Conservation (phyloP, 1,140 invertebrate genomes). For the Akabosia matsudoensis region DNA sequence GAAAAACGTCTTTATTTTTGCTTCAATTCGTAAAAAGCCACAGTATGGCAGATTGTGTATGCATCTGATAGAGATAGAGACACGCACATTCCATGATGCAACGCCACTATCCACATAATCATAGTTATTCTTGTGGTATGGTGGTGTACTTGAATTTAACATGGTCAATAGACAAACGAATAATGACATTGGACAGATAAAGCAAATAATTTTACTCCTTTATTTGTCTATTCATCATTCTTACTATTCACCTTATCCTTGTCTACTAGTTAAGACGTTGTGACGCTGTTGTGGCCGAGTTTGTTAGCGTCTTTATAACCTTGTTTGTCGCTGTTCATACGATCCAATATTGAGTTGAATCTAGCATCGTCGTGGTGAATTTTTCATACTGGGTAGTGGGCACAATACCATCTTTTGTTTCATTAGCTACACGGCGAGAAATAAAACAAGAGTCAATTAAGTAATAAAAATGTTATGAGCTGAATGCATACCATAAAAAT, state of each 20-base stretch:
- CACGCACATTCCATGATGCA: not conserved
- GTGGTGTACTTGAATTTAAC: not conserved
- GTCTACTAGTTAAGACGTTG: too few relatives aligned
- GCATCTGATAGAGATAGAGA: not conserved
- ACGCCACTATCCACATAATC: not conserved
- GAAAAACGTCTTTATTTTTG: too few relatives aligned
- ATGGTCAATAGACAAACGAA: not conserved
- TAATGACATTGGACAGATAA: not conserved
- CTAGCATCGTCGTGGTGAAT: not conserved
- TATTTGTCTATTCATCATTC: too few relatives aligned
- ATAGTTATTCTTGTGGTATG: not conserved
- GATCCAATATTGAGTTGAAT: too few relatives aligned
- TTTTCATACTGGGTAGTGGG: not conserved
- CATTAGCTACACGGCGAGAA: not conserved
- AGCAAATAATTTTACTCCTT: too few relatives aligned
- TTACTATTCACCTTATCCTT: too few relatives aligned
- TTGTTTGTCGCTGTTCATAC: too few relatives aligned
- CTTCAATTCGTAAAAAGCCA: too few relatives aligned
- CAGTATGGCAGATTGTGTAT: too few relatives aligned
- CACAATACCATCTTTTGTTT: conserved; percentile 7
- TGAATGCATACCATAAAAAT: not conserved
- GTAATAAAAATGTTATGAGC: not conserved
- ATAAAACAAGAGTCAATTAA: not conserved
- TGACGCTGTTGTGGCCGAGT: too few relatives aligned
- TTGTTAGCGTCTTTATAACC: too few relatives aligned